A percentile compares a stretch with the other conserved stretches of the same genome.
Evolutionary conservation across 2,888 invertebrate species (phyloP).

Genomic region (Amaurobius ferox): DNA sequence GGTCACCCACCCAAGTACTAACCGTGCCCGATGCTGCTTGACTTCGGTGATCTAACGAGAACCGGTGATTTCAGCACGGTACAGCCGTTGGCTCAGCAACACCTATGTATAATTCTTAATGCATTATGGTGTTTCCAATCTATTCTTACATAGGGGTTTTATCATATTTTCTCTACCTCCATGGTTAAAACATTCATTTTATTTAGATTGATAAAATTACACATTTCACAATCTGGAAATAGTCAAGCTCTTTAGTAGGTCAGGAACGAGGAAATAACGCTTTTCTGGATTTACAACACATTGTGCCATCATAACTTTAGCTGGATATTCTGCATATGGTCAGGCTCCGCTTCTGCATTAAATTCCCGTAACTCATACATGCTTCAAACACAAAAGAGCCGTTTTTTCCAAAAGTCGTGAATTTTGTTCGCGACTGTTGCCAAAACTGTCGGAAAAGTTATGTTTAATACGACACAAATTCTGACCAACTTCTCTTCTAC

Average conservation of each 20-base stretch:
- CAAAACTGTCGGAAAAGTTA: conserved; percentile 33
- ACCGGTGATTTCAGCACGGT: no score
- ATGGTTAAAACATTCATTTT: no score
- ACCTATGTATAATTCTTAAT: no score
- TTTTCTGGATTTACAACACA: conserved; percentile 54
- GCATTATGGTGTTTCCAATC: no score
- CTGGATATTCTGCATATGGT: background rate
- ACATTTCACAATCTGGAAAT: background rate
- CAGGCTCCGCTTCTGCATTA: conserved; percentile 36
- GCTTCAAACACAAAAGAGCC: background rate
- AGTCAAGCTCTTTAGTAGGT: conserved; percentile 53
- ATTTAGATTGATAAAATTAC: no score
- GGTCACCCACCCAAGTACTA: no score
- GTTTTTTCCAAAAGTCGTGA: background rate
- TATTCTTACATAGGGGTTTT: no score
- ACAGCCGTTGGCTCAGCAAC: no score
- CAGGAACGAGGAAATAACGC: conserved; percentile 39
- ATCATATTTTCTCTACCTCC: no score
- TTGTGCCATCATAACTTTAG: conserved; percentile 38
- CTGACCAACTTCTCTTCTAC: background rate
- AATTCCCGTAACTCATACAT: conserved; percentile 24
- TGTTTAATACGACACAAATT: conserved; percentile 52
- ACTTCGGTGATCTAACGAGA: no score
- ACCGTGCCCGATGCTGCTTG: no score
- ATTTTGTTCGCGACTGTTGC: conserved; percentile 1